Evolutionary conservation across 2,888 invertebrate species (phyloP), one percentile per base, ranked within the genome.

Genomic region (Cryptus armator): DNA sequence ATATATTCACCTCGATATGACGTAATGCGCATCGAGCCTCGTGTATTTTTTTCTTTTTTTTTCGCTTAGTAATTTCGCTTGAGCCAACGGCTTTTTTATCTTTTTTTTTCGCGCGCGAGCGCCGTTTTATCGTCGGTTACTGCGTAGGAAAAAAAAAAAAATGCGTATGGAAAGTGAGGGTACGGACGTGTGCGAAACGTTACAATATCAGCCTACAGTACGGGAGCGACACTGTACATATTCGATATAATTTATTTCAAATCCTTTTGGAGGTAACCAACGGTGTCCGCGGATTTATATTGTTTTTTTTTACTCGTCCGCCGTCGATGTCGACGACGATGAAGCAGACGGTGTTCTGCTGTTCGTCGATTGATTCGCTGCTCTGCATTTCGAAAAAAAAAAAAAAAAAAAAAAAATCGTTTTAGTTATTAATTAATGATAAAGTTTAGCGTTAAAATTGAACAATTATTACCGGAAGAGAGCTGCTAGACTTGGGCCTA

Each of bases 401-500:
- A 70, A 3, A 43, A 67, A 62, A n/a, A n/a, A n/a, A 62, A 53
- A 48, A 56, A 43, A 32, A 44, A 7, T n/a, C 43, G 3, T 32
- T 46, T 16, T 53, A 56, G 53, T 85, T 59, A 62, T 85, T 59
- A 44, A 44, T 62, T 68, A 32, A 66, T 24, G 10, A 48, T 44
- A 72, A 37, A 46, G 43, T 66, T 59, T 44, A 64, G 75, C 48
- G 66, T 29, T 77, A 14, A 19, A 37, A 46, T 80, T 76, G 12
- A 7, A 32, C 44, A 10, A 10, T 74, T 16, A n/a, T 70, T 91
- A 92, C 93, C 93, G 92, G 72, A 93, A 93, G 24, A 93, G 89
- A 62, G 93, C 92, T 81, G 93, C 93, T 87, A 93, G 88, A 89
- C 92, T 93, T 83, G 92, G 90, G 64, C 91, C 92, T 82, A 93